Base-by-base conservation (phyloP, 2,888 invertebrate species). In the Agapetus fuscipes region DNA sequence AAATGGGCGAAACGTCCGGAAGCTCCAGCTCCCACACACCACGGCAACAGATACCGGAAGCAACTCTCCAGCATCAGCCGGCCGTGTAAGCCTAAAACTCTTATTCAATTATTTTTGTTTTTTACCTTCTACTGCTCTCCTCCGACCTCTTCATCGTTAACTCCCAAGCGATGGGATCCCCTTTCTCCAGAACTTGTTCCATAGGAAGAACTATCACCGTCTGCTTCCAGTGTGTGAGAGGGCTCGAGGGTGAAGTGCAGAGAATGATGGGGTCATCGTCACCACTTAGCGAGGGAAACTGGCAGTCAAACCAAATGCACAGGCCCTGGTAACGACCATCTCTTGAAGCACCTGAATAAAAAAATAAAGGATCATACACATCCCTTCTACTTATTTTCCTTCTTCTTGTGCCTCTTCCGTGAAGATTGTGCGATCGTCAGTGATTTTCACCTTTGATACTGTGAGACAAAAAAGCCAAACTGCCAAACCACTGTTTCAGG, bases 171-270 rank as follows among this genome's bases (percentile, higher is more conserved):
- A 87, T 66, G 1, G 85, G 83, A 47, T 79, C 75, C 1, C 71
- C 71, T 37, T 56, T 50, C 9, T 61, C 79, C 33, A 77, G 72
- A 41, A 64, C 57, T 14, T 72, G 63, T 38, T 74, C 68, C 13
- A 74, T 59, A 0, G 90, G 89, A 30, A 94, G 60, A 2, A 89
- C 74, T 48, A 94, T 78, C 1, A 91, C 74, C 1, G 91, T 90
- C 61, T 95, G 94, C 55, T 93, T 89, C 95, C 95, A 95, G 64
- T 95, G 95, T 0, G 95, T 95, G 13, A 71, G 64, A 0, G 73
- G 63, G 4, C 72, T 66, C 12, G 64, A 59, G 1, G 94, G 93
- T 17, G 84, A 77, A 3, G 94, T 94, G 39, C 80, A 80, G 45
- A 94, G 73, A 17, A 68, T 58, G 6, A 84, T 69, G 9, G 71